phyloP scores from a whole-genome alignment of 2,113 vertebrate genomes.

The Epinephelus lanceolatus region DNA sequence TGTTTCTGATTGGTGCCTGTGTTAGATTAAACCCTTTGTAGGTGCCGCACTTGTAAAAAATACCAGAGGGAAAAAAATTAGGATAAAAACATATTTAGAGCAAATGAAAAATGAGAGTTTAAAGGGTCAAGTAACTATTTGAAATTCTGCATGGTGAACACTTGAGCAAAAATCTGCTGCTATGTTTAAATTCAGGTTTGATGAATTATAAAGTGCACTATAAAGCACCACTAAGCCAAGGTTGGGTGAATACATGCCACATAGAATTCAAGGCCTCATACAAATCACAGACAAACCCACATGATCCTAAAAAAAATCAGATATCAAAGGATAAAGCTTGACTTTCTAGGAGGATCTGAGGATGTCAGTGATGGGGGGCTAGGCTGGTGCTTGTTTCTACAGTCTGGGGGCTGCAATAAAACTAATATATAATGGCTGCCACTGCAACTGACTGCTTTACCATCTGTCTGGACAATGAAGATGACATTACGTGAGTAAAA shows the following conservation, averaged over 20 bases:
- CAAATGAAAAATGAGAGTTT: background rate
- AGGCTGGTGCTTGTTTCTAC: background rate
- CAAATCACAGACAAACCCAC: background rate
- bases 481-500: conserved; percentile 51
- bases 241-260: background rate
- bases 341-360: conserved; percentile 3
- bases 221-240: background rate
- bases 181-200: background rate
- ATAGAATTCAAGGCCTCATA: background rate
- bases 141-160: conserved; percentile 6
- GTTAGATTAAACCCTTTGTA: no score
- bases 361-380: background rate
- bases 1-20: no score
- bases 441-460: conserved; percentile 41
- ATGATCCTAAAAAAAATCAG: conserved; percentile 1
- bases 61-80: background rate
- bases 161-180: background rate
- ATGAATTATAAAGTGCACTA: background rate
- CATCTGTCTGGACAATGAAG: conserved; percentile 57
- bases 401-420: conserved; percentile 36
- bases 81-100: background rate
- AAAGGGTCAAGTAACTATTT: background rate
- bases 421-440: conserved; percentile 43
- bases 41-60: background rate
- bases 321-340: background rate